phyloP scores from a whole-genome alignment of 2,888 invertebrate species.

The Chymomyza procnemis region DNA sequence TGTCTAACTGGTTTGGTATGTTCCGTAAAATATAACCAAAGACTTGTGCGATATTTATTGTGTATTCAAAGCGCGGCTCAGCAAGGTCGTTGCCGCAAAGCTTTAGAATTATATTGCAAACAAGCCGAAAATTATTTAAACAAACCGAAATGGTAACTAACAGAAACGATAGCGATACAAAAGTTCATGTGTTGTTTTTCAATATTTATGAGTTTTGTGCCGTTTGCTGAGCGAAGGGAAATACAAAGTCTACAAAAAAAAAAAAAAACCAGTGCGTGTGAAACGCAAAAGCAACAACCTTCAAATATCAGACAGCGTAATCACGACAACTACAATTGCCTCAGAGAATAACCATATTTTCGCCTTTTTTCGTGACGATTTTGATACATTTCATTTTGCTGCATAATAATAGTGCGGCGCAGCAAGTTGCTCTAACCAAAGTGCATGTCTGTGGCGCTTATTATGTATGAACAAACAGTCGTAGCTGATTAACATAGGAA shows the following conservation, averaged over 20 bases:
- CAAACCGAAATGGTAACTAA: background rate
- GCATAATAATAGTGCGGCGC: background rate
- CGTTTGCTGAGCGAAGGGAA: background rate
- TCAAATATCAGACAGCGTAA: constrained; percentile 22
- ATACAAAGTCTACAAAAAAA: background rate
- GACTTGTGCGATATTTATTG: constrained; percentile 1
- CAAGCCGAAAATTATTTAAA: background rate
- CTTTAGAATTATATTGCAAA: constrained; percentile 11
- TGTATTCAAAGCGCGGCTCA: background rate
- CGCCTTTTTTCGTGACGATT: background rate
- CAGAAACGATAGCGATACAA: constrained; percentile 15
- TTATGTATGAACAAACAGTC: background rate
- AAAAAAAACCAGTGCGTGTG: constrained; percentile 39
- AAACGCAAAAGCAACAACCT: constrained; percentile 46
- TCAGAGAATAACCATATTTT: background rate
- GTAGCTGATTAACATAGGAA: background rate
- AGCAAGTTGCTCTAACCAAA: background rate
- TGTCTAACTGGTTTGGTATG: constrained; percentile 55
- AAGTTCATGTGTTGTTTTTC: constrained; percentile 15
- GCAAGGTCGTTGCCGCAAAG: constrained; percentile 40
- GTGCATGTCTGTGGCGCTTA: background rate
- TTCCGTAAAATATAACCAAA: background rate
- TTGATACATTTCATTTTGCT: background rate
- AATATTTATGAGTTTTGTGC: constrained; percentile 32
- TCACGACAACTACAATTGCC: background rate